Conservation (phyloP, 2,113 vertebrate genomes). For the Panthera leo region DNA sequence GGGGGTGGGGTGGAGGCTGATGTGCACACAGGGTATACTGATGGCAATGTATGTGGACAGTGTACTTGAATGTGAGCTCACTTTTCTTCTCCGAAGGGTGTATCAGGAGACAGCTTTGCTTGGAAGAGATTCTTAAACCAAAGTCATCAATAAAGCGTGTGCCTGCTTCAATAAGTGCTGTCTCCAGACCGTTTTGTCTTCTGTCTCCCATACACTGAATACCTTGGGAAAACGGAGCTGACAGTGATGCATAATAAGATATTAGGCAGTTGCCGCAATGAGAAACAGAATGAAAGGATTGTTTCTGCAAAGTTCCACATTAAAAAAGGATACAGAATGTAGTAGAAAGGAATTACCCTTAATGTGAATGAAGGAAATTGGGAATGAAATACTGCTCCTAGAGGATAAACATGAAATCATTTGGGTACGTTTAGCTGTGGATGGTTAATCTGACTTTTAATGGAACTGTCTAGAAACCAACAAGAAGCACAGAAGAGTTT, state of each 20-base stretch:
- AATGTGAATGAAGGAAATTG: background rate
- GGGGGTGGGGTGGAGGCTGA: background rate
- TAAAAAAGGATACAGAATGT: background rate
- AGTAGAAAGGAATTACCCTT: background rate
- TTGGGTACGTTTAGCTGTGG: background rate
- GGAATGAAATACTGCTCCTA: background rate
- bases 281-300: background rate
- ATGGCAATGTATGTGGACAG: background rate
- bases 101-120: slow-evolving; percentile 64
- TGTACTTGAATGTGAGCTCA: slow-evolving; percentile 33
- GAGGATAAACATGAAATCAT: background rate
- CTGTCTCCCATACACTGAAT: slow-evolving; percentile 44
- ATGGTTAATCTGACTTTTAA: background rate
- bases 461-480: background rate
- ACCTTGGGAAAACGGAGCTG: slow-evolving; percentile 53
- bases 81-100: slow-evolving; percentile 50
- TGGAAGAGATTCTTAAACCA: slow-evolving; percentile 68
- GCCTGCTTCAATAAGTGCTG: slow-evolving; percentile 63
- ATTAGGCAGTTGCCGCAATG: background rate
- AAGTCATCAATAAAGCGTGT: slow-evolving; percentile 69
- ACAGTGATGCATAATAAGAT: slow-evolving; percentile 39
- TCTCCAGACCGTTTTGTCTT: slow-evolving; percentile 61
- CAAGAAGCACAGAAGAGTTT: background rate
- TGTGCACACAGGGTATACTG: background rate
- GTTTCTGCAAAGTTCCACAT: background rate